A percentile compares a stretch with the other conserved stretches of the same genome.
Evolutionary conservation across 30 jellyfish, hydroid and myxozoan species (phyloP).

Genomic region (Aurelia aurita): DNA sequence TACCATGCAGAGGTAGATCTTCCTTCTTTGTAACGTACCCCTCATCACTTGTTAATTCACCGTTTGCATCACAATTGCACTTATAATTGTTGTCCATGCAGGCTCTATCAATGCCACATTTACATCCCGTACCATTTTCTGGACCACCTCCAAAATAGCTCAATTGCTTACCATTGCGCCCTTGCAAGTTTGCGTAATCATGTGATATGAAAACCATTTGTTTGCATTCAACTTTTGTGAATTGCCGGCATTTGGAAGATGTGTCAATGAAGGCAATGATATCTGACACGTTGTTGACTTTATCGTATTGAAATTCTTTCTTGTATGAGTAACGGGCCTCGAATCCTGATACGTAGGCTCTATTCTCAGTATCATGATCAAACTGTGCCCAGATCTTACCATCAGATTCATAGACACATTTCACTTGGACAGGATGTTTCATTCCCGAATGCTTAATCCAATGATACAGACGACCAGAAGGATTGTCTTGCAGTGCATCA

Average conservation of each 20-base stretch:
- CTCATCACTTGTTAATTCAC: neutral
- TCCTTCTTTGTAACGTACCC: constrained; percentile 31
- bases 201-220: too few relatives aligned
- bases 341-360: neutral
- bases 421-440: neutral
- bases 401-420: neutral
- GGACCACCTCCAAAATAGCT: constrained; percentile 63
- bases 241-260: too few relatives aligned
- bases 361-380: neutral
- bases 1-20: constrained; percentile 15
- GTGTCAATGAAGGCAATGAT: too few relatives aligned
- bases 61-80: constrained; percentile 45
- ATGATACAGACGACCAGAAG: neutral
- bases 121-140: constrained; percentile 43
- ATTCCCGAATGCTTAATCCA: neutral
- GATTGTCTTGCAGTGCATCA: neutral
- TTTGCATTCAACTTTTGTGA: too few relatives aligned
- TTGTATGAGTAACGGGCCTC: too few relatives aligned
- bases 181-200: neutral
- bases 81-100: neutral
- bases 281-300: too few relatives aligned
- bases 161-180: constrained; percentile 18
- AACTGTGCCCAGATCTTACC: neutral
- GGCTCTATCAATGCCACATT: constrained; percentile 29
- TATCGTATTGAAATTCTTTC: too few relatives aligned